These are phyloP conservation scores for Caenorhabditis sulstoni DNA, from an alignment of 2,888 invertebrate species.

Conservation along the genomic window DNA sequence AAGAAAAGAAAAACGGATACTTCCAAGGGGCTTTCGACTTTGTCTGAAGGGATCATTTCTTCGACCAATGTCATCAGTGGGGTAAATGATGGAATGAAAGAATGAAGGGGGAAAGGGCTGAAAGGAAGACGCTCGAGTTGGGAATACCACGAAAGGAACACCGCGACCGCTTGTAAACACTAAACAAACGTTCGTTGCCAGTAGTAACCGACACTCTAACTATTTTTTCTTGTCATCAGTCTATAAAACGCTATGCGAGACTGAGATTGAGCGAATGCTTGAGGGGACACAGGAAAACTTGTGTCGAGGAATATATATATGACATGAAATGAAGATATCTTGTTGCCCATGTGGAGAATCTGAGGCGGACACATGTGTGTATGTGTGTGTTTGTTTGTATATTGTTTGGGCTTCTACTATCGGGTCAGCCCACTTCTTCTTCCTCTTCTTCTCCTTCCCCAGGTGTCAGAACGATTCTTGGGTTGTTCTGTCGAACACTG, in stretches of 20 bases:
- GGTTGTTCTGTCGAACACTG: too few species aligned
- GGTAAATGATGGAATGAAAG: too few species aligned
- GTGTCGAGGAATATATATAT: constrained; percentile 17
- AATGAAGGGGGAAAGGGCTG: background rate
- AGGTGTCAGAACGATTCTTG: too few species aligned
- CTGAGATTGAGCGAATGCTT: background rate
- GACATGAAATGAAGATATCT: constrained; percentile 44
- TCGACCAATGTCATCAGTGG: too few species aligned
- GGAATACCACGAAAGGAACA: too few species aligned
- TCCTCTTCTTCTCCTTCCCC: too few species aligned
- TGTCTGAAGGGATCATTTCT: background rate
- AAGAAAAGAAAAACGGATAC: constrained; percentile 42
- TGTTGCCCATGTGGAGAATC: constrained; percentile 45
- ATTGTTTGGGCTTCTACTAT: too few species aligned
- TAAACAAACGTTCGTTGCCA: too few species aligned
- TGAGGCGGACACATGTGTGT: constrained; percentile 27
- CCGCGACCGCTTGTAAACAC: too few species aligned
- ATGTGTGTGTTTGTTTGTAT: too few species aligned
- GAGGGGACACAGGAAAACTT: constrained; percentile 8
- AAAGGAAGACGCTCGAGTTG: background rate
- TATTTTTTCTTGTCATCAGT: background rate
- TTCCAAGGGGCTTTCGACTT: background rate
- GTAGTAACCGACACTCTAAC: background rate
- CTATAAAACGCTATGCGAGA: too few species aligned
- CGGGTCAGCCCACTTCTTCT: too few species aligned